Base-by-base conservation (phyloP, 2,797 vertebrate genomes). In the Diplodus sargus region DNA sequence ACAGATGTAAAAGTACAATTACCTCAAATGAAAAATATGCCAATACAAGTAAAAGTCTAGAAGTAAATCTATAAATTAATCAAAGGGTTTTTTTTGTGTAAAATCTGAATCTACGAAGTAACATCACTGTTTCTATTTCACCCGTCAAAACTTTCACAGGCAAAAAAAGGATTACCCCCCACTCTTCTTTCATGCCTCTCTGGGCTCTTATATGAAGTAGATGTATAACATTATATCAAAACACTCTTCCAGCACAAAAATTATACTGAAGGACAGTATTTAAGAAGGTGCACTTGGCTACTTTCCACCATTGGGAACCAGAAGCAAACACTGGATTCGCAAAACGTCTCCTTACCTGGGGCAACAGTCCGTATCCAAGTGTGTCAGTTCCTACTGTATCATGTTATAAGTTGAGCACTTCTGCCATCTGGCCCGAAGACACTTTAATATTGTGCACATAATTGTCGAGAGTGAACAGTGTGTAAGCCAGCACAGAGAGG, bases 401-500 rank as follows among this genome's bases (percentile, higher is more conserved):
- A 18, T 49, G 73, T 74, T 42, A 62, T 74, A 66, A 28, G 12
- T 23, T 43, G 65, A 76, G 73, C 69, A 25, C 63, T 71, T 18
- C 30, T 77, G 62, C 51, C 30, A 64, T 69, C 69, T 90, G 91
- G 85, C 78, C 9, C 0, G 5, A 9, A 59, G 85, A 82, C 82
- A 79, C 74, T 16, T 58, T 79, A 51, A 65, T n/a, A 56, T 67
- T 67, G 52, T 70, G 68, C 52, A 77, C 73, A 64, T 82, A 70
- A 83, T 80, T 48, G 57, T 76, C 39, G 25, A 67, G 23, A 74
- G 72, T 89, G 79, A 87, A 91, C 83, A 79, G 60, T 42, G 23
- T 53, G 28, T 18, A 58, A 23, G 6, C 34, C 16, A 20, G 62
- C 49, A 23, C 54, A 49, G 48, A 78, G 70, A 70, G 78, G 76